Base-by-base conservation (phyloP, 2,888 invertebrate species). In the Limnephilus lunatus region DNA sequence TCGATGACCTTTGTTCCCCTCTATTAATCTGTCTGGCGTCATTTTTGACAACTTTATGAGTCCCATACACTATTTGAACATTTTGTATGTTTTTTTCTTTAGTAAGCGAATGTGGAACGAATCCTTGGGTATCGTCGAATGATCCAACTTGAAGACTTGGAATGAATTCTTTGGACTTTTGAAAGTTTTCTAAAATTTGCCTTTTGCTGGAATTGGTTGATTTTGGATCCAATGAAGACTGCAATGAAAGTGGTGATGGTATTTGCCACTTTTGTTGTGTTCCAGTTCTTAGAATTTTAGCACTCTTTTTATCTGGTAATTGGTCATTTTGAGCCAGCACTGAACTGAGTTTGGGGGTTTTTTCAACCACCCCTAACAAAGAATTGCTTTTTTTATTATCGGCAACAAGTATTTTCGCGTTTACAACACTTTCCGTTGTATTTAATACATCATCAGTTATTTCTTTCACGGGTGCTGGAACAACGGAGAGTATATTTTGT, bases 201-300 rank as follows among this genome's bases (percentile, higher is more conserved):
- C 93, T 82, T 89, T 93, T 93, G 48, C 92, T 93, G 4, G 93
- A 93, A 81, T 93, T 93, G 12, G 89, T 91, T 11, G 92, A 68
- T 90, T 92, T 93, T 30, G 92, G 90, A 88, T 93, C 93, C 15
- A 91, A 89, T 39, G 92, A 89, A n/a, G 93, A 48, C 12, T 91
- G 31, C 5, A 87, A 92, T 19, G 92, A 91, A 19, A 93, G 81
- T 2, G 92, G 92, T 31, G 93, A 92, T 15, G 93, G 93, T 39
- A 93, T 93, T 90, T 93, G 92, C 93, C 93, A 92, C 48, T 92
- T 92, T 87, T 93, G 93, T 35, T 93, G 91, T 81, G 92, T 93
- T 15, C 80, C 89, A 81, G 30, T 32, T n/a, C 81, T 68, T 9
- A 86, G 80, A 30, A 81, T 81, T 82, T 91, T 90, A 0, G 89